phyloP scores from a whole-genome alignment of 2,888 invertebrate genomes.

The Tethea ocularis region DNA sequence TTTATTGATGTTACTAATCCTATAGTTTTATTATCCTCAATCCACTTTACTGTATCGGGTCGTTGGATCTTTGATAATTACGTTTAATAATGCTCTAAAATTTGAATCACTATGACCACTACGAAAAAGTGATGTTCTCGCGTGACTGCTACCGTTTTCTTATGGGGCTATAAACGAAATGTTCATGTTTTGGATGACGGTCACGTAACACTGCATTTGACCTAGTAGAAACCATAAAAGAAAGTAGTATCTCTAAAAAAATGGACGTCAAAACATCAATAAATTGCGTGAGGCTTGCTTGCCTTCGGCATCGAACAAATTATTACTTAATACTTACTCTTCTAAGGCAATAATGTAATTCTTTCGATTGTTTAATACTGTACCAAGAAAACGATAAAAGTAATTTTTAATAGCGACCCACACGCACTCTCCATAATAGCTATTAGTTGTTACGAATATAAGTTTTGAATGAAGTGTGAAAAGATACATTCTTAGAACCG shows the following conservation, averaged over 20 bases:
- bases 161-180: slow-evolving; percentile 7
- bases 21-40: background rate
- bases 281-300: slow-evolving; percentile 46
- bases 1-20: background rate
- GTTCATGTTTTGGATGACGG: slow-evolving; percentile 4
- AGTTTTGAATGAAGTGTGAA: slow-evolving; percentile 16
- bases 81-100: background rate
- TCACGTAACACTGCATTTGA: slow-evolving; percentile 23
- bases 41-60: background rate
- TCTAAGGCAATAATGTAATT: slow-evolving; percentile 35
- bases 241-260: slow-evolving; percentile 42
- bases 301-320: slow-evolving; percentile 45
- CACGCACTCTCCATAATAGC: slow-evolving; percentile 35
- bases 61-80: background rate
- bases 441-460: slow-evolving; percentile 19
- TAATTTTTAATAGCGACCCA: slow-evolving; percentile 40
- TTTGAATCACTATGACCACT: background rate
- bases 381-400: slow-evolving; percentile 36
- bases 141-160: slow-evolving; percentile 52
- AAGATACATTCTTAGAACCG: slow-evolving; percentile 16
- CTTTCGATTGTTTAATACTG: slow-evolving; percentile 28
- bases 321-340: slow-evolving; percentile 40
- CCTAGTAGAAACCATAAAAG: slow-evolving; percentile 32
- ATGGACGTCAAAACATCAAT: slow-evolving; percentile 44
- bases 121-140: slow-evolving; percentile 23